phyloP scores from a whole-genome alignment of 2,888 invertebrate genomes.

The Lepidocyrtoides sp. region DNA sequence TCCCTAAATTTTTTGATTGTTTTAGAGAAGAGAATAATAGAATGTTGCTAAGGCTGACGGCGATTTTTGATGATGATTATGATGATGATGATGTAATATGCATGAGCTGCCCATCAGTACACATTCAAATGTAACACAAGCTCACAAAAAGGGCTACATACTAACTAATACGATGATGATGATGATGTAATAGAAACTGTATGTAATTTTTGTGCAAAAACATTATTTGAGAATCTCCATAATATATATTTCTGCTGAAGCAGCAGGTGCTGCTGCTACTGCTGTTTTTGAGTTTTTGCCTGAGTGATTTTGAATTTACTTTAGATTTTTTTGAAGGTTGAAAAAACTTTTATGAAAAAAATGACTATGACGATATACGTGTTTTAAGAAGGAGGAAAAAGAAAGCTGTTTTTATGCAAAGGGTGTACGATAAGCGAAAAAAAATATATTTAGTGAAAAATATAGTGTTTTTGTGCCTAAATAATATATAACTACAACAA shows the following conservation, averaged over 20 bases:
- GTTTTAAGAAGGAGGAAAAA: conserved; percentile 18
- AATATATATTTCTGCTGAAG: no score
- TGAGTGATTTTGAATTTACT: conserved; percentile 2
- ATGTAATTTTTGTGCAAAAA: not conserved
- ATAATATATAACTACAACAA: not conserved
- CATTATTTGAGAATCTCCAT: not conserved
- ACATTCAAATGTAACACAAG: not conserved
- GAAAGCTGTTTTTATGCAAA: conserved; percentile 21
- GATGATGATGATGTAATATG: conserved; percentile 5
- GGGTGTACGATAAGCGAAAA: not conserved
- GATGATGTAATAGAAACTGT: not conserved
- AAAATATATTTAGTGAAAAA: not conserved
- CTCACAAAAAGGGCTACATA: no score
- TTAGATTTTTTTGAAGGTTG: conserved; percentile 21
- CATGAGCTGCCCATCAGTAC: not conserved
- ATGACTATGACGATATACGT: no score
- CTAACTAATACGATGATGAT: not conserved
- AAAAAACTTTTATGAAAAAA: not conserved
- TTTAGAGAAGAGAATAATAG: not conserved
- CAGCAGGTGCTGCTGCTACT: not conserved
- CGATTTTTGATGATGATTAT: no score
- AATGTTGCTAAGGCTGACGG: no score
- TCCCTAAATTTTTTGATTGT: conserved; percentile 18
- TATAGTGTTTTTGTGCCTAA: not conserved
- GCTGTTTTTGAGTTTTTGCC: not conserved